Percentiles rank a stretch among this genome's conserved stretches.
Evolutionary conservation across 2,113 vertebrate genomes (phyloP).

Genomic region (Pyrgilauda ruficollis): DNA sequence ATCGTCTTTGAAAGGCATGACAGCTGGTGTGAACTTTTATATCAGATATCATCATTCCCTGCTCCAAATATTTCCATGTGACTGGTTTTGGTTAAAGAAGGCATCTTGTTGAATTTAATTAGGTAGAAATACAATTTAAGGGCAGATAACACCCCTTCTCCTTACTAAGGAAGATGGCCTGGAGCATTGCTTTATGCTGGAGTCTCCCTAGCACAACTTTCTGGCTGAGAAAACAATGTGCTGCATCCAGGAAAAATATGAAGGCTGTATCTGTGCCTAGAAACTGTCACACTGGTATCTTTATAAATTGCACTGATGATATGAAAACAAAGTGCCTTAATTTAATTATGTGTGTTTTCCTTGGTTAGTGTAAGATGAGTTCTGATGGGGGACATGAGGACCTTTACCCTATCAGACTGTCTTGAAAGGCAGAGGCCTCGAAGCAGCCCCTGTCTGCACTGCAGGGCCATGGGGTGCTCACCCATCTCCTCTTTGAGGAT

Average conservation of each 20-base stretch:
- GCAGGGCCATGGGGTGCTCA: not conserved
- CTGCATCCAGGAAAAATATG: conserved; percentile 74
- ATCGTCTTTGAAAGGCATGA: conserved; percentile 32
- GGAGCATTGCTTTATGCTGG: conserved; percentile 29
- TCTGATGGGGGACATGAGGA: conserved; percentile 3
- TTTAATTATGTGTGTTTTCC: conserved; percentile 65
- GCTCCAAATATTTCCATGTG: conserved; percentile 47
- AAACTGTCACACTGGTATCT: conserved; percentile 76
- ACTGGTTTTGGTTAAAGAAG: conserved; percentile 54
- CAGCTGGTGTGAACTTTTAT: conserved; percentile 28
- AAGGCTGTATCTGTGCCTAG: conserved; percentile 68
- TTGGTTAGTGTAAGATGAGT: conserved; percentile 61
- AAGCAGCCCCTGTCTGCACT: not conserved
- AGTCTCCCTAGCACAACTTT: conserved; percentile 59
- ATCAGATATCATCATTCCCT: conserved; percentile 8
- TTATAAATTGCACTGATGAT: conserved; percentile 67
- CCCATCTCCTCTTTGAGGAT: not conserved
- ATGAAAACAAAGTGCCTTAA: conserved; percentile 69
- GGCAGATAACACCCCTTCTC: conserved; percentile 38
- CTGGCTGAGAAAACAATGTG: conserved; percentile 75
- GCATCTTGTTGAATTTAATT: conserved; percentile 68
- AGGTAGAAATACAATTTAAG: conserved; percentile 63
- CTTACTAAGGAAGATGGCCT: conserved; percentile 60
- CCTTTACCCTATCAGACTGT: conserved; percentile 27
- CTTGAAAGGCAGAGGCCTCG: not conserved